A percentile compares a stretch with the other conserved stretches of the same genome.
Evolutionary conservation across 2,888 invertebrate genomes (phyloP).

Genomic region (Notodonta ziczac): DNA sequence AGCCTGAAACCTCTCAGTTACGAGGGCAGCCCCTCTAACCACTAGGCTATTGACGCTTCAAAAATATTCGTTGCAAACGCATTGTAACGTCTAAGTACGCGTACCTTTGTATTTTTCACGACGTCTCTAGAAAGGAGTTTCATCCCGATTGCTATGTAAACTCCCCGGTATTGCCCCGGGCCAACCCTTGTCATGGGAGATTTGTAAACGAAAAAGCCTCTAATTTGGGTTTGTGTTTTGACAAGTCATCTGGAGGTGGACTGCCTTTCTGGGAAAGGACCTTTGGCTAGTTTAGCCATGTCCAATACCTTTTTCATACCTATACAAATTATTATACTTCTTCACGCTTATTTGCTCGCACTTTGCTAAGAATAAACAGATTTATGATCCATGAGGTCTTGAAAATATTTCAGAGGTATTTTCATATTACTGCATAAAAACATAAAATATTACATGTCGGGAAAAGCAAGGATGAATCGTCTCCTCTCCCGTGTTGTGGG

Average conservation of each 20-base stretch:
- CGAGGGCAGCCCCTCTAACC: too few species aligned
- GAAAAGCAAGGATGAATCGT: too few species aligned
- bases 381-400: too few species aligned
- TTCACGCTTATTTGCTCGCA: too few species aligned
- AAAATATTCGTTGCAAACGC: background rate
- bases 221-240: constrained; percentile 73
- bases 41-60: too few species aligned
- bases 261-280: constrained; percentile 42
- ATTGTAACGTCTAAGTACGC: background rate
- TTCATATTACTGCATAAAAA: too few species aligned
- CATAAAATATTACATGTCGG: too few species aligned
- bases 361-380: too few species aligned
- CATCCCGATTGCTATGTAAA: constrained; percentile 45
- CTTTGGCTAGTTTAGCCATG: constrained; percentile 29
- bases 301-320: background rate
- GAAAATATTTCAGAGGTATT: too few species aligned
- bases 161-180: constrained; percentile 56
- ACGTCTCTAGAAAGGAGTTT: constrained; percentile 46
- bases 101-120: constrained; percentile 45
- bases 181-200: constrained; percentile 76
- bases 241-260: constrained; percentile 63
- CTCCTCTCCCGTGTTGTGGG: too few species aligned
- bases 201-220: constrained; percentile 73
- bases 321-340: too few species aligned
- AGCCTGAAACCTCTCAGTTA: too few species aligned